Conservation (phyloP, 2,797 vertebrate species). For the Melanotaenia trifasciata region DNA sequence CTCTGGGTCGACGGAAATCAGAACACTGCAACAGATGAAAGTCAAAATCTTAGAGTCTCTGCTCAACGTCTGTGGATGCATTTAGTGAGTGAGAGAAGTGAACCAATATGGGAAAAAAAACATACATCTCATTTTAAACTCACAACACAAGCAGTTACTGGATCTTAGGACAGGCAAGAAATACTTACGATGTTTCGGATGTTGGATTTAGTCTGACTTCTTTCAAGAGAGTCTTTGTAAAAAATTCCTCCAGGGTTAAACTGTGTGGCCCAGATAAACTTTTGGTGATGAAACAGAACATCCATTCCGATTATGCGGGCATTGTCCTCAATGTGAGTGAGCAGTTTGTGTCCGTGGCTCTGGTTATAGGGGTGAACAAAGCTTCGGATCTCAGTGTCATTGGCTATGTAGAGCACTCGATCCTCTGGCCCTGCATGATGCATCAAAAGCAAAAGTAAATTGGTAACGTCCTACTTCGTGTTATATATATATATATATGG, state of each 20-base stretch:
- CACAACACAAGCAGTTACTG: not conserved
- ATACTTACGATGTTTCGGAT: slow-evolving; percentile 96
- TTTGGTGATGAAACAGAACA: slow-evolving; percentile 93
- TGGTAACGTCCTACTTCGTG: slow-evolving; percentile 68
- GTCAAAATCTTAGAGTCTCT: slow-evolving; percentile 19
- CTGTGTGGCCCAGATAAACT: slow-evolving; percentile 98
- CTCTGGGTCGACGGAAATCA: slow-evolving; percentile 94
- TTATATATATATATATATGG: slow-evolving; percentile 38
- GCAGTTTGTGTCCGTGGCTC: slow-evolving; percentile 93
- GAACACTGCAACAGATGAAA: slow-evolving; percentile 85
- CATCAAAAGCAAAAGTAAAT: slow-evolving; percentile 43
- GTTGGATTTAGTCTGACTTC: slow-evolving; percentile 90
- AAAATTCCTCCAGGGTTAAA: slow-evolving; percentile 99
- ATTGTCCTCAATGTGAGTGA: slow-evolving; percentile 96
- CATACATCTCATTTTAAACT: not conserved
- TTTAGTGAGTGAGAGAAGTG: not conserved
- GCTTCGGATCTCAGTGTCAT: slow-evolving; percentile 99
- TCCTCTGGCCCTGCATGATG: slow-evolving; percentile 93
- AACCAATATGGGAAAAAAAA: not conserved
- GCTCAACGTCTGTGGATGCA: not conserved
- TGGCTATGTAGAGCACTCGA: slow-evolving; percentile 98
- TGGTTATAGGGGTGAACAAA: slow-evolving; percentile 99
- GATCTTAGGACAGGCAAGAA: slow-evolving; percentile 2
- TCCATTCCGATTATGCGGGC: slow-evolving; percentile 99
- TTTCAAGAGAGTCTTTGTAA: slow-evolving; percentile 91